These are phyloP conservation scores for Ptychochromis oligacanthus DNA, from an alignment of 2,113 vertebrate species.

Conservation along the genomic window DNA sequence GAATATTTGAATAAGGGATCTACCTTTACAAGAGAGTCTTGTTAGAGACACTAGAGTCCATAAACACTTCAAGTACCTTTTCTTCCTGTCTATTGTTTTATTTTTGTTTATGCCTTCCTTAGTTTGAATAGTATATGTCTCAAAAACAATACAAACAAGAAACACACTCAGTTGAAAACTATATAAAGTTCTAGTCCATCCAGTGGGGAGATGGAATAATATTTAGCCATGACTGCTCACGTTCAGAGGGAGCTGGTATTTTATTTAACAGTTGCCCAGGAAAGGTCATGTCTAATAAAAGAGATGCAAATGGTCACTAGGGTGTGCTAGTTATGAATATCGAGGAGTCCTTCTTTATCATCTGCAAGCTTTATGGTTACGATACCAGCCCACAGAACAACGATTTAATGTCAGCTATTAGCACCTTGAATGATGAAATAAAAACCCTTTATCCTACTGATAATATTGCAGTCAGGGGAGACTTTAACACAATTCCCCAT, in stretches of 20 bases:
- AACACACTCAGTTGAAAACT: not conserved
- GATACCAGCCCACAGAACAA: not conserved
- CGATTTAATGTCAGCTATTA: not conserved
- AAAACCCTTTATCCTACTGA: not conserved
- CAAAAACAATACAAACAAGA: not conserved
- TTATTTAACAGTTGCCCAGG: not conserved
- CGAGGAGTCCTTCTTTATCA: not conserved
- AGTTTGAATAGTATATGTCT: not conserved
- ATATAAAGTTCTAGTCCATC: not conserved
- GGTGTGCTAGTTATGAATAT: slow-evolving; percentile 3
- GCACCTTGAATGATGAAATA: not conserved
- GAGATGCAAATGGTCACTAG: slow-evolving; percentile 1
- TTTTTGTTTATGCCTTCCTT: not conserved
- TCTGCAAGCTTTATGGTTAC: not conserved
- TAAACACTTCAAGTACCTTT: not conserved
- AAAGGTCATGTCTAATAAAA: slow-evolving; percentile 5
- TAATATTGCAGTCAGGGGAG: not conserved
- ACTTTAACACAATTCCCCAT: not conserved
- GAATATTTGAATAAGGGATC: not conserved
- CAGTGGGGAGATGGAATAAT: not conserved
- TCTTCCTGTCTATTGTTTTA: not conserved
- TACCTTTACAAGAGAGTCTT: no score
- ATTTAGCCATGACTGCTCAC: not conserved
- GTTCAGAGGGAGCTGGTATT: not conserved
- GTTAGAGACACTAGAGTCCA: no score